A percentile compares a stretch with the other conserved stretches of the same genome.
These are phyloP conservation scores for Sturnira hondurensis DNA, from an alignment of 2,113 vertebrate species.

Conservation along the genomic window DNA sequence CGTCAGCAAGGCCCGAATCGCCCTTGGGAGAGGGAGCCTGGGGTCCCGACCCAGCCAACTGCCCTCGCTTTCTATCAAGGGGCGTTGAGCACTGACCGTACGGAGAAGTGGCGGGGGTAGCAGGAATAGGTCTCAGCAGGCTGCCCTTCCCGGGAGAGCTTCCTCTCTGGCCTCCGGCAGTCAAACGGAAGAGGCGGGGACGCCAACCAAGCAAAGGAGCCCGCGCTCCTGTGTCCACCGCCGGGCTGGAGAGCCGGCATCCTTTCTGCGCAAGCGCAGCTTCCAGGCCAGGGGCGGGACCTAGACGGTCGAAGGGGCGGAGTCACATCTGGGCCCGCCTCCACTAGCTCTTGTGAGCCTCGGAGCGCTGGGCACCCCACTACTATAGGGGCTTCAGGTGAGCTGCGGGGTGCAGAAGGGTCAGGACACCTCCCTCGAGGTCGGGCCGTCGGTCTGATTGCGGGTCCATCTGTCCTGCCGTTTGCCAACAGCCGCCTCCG, in stretches of 20 bases:
- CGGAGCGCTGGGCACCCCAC: not conserved
- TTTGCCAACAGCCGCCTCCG: slow-evolving; percentile 2
- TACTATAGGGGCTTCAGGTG: slow-evolving; percentile 63
- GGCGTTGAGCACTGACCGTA: not conserved
- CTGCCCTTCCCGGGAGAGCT: not conserved
- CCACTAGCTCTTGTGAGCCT: not conserved
- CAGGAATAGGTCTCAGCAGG: accelerated
- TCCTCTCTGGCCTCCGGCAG: not conserved
- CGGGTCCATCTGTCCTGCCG: not conserved
- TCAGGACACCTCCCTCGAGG: slow-evolving; percentile 3
- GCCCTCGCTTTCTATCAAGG: not conserved
- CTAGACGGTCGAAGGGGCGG: slow-evolving; percentile 40
- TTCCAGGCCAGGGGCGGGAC: not conserved
- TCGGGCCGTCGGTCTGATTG: not conserved
- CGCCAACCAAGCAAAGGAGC: accelerated
- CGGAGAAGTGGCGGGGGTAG: not conserved
- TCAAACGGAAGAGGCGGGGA: not conserved
- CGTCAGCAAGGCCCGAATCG: slow-evolving; percentile 41
- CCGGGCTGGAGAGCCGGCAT: not conserved
- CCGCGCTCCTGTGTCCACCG: accelerated
- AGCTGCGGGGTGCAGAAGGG: slow-evolving; percentile 1
- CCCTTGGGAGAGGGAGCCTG: slow-evolving; percentile 52
- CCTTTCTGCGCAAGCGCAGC: slow-evolving; percentile 30
- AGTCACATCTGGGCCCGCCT: slow-evolving; percentile 1
- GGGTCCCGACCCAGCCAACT: not conserved